Percentiles rank a stretch among this genome's conserved stretches.
phyloP scores from a whole-genome alignment of 2,113 vertebrate species.

The Crocuta crocuta region DNA sequence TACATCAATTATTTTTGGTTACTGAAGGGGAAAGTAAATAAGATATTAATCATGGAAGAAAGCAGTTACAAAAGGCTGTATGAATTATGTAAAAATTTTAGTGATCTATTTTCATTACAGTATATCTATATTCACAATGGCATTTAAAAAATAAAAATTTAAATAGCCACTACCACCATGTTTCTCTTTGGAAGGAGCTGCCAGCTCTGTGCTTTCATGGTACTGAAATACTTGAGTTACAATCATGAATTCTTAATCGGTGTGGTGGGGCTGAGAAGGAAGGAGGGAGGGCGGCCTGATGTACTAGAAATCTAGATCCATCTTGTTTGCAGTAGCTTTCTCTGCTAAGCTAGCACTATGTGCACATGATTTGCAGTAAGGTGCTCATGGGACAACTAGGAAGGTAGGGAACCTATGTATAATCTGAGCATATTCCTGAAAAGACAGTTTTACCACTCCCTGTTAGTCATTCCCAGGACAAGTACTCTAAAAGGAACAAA shows the following conservation, averaged over 20 bases:
- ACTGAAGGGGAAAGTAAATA: not conserved
- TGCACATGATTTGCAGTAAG: not conserved
- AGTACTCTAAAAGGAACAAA: not conserved
- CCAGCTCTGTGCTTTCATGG: not conserved
- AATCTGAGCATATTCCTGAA: not conserved
- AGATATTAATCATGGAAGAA: not conserved
- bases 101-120: not conserved
- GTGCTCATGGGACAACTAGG: not conserved
- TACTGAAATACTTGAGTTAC: not conserved
- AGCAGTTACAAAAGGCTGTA: not conserved
- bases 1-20: conserved; percentile 4
- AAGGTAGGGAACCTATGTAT: not conserved
- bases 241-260: not conserved
- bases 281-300: too few relatives aligned
- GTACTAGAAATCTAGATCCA: not conserved
- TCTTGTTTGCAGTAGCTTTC: not conserved
- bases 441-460: not conserved
- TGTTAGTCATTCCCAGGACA: not conserved
- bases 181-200: not conserved
- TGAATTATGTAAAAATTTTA: not conserved
- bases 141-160: not conserved
- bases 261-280: not conserved
- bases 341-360: not conserved
- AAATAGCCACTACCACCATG: not conserved
- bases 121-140: not conserved